phyloP scores from a whole-genome alignment of 2,888 invertebrate species.

The Pristionchus entomophagus region DNA sequence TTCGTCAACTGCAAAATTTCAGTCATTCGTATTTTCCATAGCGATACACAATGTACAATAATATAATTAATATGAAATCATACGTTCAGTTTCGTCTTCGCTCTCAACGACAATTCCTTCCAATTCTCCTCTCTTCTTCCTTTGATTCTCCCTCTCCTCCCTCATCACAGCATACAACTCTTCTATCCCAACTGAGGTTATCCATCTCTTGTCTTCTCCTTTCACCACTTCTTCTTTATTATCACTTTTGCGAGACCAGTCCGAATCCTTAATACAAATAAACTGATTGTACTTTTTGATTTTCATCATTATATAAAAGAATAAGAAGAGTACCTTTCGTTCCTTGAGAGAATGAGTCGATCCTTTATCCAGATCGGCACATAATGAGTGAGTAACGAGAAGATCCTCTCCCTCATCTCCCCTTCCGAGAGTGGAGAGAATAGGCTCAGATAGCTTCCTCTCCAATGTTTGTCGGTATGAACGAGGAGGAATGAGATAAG shows the following conservation, averaged over 20 bases:
- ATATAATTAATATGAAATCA: neutral
- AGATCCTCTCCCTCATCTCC: conserved; percentile 15
- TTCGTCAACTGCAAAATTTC: conserved; percentile 21
- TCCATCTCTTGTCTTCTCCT: neutral
- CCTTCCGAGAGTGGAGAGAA: neutral
- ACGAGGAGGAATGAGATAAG: conserved; percentile 4
- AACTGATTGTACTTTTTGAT: neutral
- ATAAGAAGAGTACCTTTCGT: neutral
- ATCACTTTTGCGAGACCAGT: conserved; percentile 4
- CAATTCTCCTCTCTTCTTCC: conserved; percentile 4
- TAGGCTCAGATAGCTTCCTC: conserved; percentile 45
- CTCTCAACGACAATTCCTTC: neutral
- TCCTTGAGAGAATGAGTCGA: conserved; percentile 17
- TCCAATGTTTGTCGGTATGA: conserved; percentile 10
- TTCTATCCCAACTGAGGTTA: neutral
- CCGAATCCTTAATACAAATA: neutral
- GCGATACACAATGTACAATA: neutral
- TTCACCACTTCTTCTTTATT: neutral
- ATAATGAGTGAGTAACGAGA: conserved; percentile 37
- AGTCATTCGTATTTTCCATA: neutral
- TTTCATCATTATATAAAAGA: neutral
- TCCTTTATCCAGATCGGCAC: conserved; percentile 43
- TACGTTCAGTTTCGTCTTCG: conserved; percentile 41
- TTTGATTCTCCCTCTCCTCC: neutral
- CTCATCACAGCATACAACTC: conserved; percentile 10